Conservation (phyloP, 2,113 vertebrate species). For the Atrichornis clamosus region DNA sequence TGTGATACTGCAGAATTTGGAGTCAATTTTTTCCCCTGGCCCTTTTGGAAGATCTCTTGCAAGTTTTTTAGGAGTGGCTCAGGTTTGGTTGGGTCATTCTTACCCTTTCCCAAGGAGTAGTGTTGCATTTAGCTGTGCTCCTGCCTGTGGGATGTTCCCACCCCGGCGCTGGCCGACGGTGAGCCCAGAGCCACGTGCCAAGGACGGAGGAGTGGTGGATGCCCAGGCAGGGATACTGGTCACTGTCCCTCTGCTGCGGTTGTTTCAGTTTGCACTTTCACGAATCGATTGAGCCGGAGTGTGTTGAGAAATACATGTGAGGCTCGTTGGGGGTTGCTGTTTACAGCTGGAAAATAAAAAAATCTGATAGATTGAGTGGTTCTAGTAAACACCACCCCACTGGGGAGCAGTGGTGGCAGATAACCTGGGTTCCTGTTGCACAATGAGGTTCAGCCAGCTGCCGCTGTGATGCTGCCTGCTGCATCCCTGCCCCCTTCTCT, state of each 20-base stretch:
- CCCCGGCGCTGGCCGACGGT: background rate
- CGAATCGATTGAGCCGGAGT: slow-evolving; percentile 22
- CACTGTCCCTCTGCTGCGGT: slow-evolving; percentile 56
- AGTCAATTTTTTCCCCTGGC: background rate
- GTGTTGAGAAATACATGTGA: background rate
- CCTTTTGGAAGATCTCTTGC: background rate
- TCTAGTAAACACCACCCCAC: slow-evolving; percentile 39
- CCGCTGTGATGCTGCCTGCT: background rate
- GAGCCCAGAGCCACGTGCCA: background rate
- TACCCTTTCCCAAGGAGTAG: background rate
- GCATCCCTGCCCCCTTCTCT: background rate
- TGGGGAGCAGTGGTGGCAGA: background rate
- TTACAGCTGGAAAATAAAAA: slow-evolving; percentile 5
- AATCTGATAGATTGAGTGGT: background rate
- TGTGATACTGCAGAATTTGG: background rate
- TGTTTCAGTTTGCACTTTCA: slow-evolving; percentile 72
- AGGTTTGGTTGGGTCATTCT: background rate
- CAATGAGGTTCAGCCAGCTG: background rate
- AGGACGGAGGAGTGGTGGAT: background rate
- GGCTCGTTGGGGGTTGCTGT: background rate
- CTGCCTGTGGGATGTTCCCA: background rate
- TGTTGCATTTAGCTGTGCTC: background rate
- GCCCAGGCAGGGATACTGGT: background rate
- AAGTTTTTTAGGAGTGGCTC: background rate
- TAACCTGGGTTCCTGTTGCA: background rate